These are phyloP conservation scores for Eremophila alpestris DNA, from an alignment of 2,797 vertebrate genomes.

Conservation along the genomic window DNA sequence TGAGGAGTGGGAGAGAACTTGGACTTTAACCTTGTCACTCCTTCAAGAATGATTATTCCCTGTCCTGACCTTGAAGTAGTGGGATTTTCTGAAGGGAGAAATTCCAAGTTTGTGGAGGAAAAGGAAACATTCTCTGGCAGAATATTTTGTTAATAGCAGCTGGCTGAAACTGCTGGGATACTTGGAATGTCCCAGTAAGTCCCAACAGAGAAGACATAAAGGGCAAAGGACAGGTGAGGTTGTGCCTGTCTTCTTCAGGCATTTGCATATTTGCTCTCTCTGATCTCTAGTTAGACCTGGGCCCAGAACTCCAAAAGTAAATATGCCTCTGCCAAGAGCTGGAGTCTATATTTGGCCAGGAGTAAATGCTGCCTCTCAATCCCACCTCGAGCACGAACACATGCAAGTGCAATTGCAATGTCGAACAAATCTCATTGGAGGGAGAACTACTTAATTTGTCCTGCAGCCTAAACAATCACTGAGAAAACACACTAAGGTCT, in stretches of 20 bases:
- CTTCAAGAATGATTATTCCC: slow-evolving; percentile 24
- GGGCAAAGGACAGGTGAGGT: slow-evolving; percentile 34
- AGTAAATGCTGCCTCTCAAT: background rate
- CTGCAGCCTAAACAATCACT: slow-evolving; percentile 19
- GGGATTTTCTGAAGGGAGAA: slow-evolving; percentile 28
- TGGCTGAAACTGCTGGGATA: slow-evolving; percentile 16
- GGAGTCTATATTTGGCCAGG: background rate
- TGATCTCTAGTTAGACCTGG: background rate
- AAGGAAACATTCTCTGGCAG: slow-evolving; percentile 19
- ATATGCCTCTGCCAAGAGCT: background rate
- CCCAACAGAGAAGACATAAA: background rate
- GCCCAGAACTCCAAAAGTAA: background rate
- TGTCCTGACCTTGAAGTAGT: slow-evolving; percentile 36
- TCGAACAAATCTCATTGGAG: background rate
- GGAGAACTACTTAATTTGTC: slow-evolving; percentile 33
- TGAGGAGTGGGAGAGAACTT: background rate
- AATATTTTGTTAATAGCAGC: slow-evolving; percentile 34
- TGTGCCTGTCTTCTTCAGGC: background rate
- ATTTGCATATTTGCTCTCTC: background rate
- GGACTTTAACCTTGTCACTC: slow-evolving; percentile 29
- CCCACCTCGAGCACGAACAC: background rate
- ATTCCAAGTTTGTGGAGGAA: slow-evolving; percentile 36
- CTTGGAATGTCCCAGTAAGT: slow-evolving; percentile 8
- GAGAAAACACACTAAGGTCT: slow-evolving; percentile 26
- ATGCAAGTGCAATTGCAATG: background rate